Base-by-base conservation (phyloP, 2,888 invertebrate species). In the Biston betularia region DNA sequence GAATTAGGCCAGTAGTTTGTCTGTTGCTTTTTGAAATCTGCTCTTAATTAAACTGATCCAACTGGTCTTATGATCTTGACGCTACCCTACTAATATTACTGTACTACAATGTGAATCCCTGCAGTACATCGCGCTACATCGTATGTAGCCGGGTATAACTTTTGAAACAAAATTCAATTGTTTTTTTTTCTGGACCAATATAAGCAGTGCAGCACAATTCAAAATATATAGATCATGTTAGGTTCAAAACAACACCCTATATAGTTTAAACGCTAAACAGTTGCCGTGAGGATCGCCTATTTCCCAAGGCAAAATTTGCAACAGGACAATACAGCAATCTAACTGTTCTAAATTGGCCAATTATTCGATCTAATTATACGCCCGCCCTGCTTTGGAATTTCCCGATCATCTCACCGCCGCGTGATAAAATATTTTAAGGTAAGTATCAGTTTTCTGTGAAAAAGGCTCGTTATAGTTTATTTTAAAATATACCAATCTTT, bases 371-470 rank as follows among this genome's bases (percentile, higher is more conserved):
- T 58, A n/a, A 65, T 70, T 68, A 71, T 63, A 70, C 71, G 70
- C 73, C 71, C 71, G 70, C 73, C 71, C 74, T 64, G 62, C 72
- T 73, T 78, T 74, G 68, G 65, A 72, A 54, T 49, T n/a, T 45
- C 44, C 12, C 50, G 15, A 50, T 63, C 38, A 56, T 10, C 34
- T 7, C 7, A 54, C 15, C 14, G 46, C 46, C 38, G 15, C 53
- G 45, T 64, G 38, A 55, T 54, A 10, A 38, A 61, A 42, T 2
- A 48, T 12, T 53, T 38, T 38, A 6, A 35, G 35, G 35, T 38
- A 38, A 38, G 40, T 53, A 50, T 15, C 14, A 38, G 14, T 14
- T 38, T 40, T 38, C 40, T 15, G 38, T 8, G 34, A 50, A 50
- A n/a, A 0, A 4, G n/a, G 7, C n/a, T 40, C 9, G 8, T 15